These are phyloP conservation scores for Neotoxoptera formosana DNA, from an alignment of 1,140 invertebrate species.

Conservation along the genomic window DNA sequence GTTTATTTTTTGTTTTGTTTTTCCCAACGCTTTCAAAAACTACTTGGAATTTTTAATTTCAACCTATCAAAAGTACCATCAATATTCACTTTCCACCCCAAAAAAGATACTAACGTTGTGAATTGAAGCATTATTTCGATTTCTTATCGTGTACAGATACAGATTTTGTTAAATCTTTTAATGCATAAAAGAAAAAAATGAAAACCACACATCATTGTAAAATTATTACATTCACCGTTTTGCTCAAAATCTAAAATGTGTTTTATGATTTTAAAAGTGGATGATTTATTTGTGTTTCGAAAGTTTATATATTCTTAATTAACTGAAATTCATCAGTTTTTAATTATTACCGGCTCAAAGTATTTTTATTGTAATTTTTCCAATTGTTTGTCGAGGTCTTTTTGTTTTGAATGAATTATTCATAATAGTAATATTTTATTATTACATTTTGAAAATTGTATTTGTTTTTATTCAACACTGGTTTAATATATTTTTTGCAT, in stretches of 20 bases:
- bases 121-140: too few relatives aligned
- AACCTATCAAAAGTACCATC: too few relatives aligned
- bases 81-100: too few relatives aligned
- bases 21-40: too few relatives aligned
- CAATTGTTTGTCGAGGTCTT: slow-evolving; percentile 13
- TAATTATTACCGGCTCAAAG: slow-evolving; percentile 1
- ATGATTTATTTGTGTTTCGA: not conserved
- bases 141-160: too few relatives aligned
- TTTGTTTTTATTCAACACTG: slow-evolving; percentile 15
- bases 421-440: not conserved
- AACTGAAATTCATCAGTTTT: slow-evolving; percentile 1
- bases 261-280: not conserved
- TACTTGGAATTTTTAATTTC: too few relatives aligned
- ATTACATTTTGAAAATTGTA: not conserved
- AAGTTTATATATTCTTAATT: slow-evolving; percentile 13
- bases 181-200: too few relatives aligned
- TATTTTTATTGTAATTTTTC: slow-evolving; percentile 1
- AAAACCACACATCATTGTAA: too few relatives aligned
- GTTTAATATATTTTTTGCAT: not conserved
- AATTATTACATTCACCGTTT: too few relatives aligned
- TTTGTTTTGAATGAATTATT: slow-evolving; percentile 13
- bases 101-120: too few relatives aligned
- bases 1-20: too few relatives aligned
- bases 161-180: too few relatives aligned
- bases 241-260: not conserved